Evolutionary conservation across 2,113 vertebrate species (phyloP), one percentile per base, ranked within the genome.

Genomic region (Laticauda laticaudata): DNA sequence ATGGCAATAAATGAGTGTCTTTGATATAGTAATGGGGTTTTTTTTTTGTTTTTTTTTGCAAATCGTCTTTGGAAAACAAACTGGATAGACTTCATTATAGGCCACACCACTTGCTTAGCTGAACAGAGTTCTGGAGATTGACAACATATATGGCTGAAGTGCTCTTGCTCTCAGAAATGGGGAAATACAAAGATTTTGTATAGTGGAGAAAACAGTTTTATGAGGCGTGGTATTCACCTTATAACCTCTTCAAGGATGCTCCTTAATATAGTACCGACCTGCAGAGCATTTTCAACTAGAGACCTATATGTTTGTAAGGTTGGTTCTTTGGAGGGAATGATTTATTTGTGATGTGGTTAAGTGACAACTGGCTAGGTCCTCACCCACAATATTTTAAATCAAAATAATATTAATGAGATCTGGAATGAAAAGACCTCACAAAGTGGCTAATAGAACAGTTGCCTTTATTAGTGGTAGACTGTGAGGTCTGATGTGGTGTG

Each of bases 1-100:
- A 92, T 0, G 90, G 94, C 95, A 97, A 95, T 95, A 95, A 97
- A 96, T 3, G 5, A 93, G 75, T 91, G 95, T 93, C 94, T 93
- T 96, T 96, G 94, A 89, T 89, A 94, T 93, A 87, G 64, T 29
- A 91, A 15, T 2, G 3, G 9, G 15, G 3, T 24, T 24, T 21
- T 56, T 5, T 5, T 23, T 8, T 54, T 51, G 7, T 48, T 48
- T 48, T 51, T 9, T 55, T 75, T 24, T 4, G n/a, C 87, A 89
- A 91, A 53, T 0, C 0, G 2, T 91, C 20, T 51, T 51, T 90
- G 34, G 15, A 29, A 20, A 89, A 61, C 8, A n/a, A 43, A 26
- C 3, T n/a, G 34, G 23, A 11, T 59, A 24, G 93, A 23, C n/a
- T 24, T 14, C 1, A 23, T 5, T 57, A 39, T 2, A 24, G n/a